These are phyloP conservation scores for Oreochromis niloticus DNA, from an alignment of 2,113 vertebrate species.

Conservation along the genomic window DNA sequence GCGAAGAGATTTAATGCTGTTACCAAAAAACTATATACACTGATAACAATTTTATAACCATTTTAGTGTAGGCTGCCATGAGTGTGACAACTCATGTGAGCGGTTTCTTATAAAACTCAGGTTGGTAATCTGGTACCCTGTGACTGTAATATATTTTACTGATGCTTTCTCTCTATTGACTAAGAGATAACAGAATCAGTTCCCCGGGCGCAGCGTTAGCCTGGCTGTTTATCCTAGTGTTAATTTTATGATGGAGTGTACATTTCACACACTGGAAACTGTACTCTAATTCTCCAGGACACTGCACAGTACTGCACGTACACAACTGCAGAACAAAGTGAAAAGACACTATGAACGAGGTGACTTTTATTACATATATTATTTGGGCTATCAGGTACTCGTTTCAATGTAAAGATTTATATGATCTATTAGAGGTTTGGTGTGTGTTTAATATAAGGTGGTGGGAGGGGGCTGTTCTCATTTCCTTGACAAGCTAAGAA, in stretches of 20 bases:
- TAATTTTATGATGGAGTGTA: background rate
- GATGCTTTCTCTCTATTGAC: background rate
- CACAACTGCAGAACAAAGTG: background rate
- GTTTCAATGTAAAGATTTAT: background rate
- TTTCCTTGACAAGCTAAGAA: background rate
- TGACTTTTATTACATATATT: background rate
- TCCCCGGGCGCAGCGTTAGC: background rate
- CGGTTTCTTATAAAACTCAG: background rate
- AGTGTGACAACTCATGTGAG: background rate
- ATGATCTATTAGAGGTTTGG: background rate
- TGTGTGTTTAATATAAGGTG: background rate
- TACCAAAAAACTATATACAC: background rate
- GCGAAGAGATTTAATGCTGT: background rate
- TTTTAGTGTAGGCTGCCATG: background rate
- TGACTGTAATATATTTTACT: background rate
- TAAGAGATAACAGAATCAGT: background rate
- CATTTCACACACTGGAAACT: background rate
- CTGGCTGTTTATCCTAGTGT: background rate
- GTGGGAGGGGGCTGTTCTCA: background rate
- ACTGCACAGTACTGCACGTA: background rate
- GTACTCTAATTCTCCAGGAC: background rate
- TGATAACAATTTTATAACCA: background rate
- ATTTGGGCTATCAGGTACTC: background rate
- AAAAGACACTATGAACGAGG: background rate
- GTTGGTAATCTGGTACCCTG: background rate